These are phyloP conservation scores for Scartelaos histophorus DNA, from an alignment of 2,113 vertebrate species.

Conservation along the genomic window DNA sequence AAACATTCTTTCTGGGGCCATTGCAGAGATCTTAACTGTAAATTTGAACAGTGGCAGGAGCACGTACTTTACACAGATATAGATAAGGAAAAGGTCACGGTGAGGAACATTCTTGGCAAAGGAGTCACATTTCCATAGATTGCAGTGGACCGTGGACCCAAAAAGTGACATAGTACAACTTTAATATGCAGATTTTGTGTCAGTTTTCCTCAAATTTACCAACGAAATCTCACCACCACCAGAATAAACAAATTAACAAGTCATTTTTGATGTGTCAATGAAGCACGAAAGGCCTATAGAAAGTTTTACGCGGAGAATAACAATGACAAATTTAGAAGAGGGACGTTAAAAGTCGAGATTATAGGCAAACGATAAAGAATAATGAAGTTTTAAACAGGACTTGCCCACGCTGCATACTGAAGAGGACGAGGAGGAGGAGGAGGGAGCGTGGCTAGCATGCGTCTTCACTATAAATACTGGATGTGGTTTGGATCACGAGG, in stretches of 20 bases:
- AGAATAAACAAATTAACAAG: neutral
- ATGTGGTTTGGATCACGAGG: conserved; percentile 29
- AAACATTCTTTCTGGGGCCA: too few species aligned
- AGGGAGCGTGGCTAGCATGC: conserved; percentile 26
- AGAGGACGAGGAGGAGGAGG: conserved; percentile 25
- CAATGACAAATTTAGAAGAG: conserved; percentile 32
- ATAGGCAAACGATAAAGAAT: conserved; percentile 15
- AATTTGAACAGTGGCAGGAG: too few species aligned
- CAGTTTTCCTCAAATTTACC: too few species aligned
- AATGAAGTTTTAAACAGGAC: conserved; percentile 32
- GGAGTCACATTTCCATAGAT: too few species aligned
- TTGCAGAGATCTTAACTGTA: too few species aligned
- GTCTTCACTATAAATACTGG: conserved; percentile 51
- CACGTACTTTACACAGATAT: too few species aligned
- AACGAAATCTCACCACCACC: neutral
- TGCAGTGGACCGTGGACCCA: too few species aligned
- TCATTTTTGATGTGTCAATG: neutral
- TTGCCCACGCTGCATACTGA: conserved; percentile 34
- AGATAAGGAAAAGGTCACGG: too few species aligned
- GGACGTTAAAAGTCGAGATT: conserved; percentile 11
- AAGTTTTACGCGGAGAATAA: neutral
- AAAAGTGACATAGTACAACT: too few species aligned
- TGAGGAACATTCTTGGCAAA: too few species aligned
- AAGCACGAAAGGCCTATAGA: neutral
- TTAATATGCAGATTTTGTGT: too few species aligned